phyloP scores from a whole-genome alignment of 2,888 invertebrate species.

The Aspidiotus destructor region DNA sequence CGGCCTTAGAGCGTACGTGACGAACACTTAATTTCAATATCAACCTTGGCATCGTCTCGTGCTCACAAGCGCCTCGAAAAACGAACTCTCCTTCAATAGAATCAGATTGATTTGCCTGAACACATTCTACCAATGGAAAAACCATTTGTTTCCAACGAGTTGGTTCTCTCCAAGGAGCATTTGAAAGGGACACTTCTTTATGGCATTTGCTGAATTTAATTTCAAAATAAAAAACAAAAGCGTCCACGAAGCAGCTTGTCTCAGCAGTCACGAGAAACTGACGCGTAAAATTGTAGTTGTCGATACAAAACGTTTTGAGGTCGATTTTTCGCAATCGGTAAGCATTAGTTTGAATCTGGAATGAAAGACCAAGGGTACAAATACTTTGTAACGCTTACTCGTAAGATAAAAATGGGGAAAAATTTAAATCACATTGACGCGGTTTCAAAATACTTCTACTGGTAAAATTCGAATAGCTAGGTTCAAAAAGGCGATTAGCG shows the following conservation, averaged over 20 bases:
- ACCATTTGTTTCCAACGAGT: constrained; percentile 8
- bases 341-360: neutral
- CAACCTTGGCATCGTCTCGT: too few species aligned
- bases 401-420: neutral
- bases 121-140: neutral
- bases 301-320: neutral
- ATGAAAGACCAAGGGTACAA: neutral
- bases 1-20: too few species aligned
- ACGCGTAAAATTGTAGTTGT: neutral
- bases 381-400: too few species aligned
- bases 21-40: too few species aligned
- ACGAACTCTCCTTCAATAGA: too few species aligned
- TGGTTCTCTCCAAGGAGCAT: neutral
- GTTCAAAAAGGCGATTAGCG: neutral
- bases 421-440: too few species aligned
- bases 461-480: neutral
- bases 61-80: too few species aligned
- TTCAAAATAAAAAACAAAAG: constrained; percentile 4
- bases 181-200: neutral
- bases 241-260: neutral
- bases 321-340: neutral
- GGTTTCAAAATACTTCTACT: too few species aligned
- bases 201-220: neutral
- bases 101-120: too few species aligned
- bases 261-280: neutral